Conservation (phyloP, 1,140 invertebrate species). For the Achatina immaculata region DNA sequence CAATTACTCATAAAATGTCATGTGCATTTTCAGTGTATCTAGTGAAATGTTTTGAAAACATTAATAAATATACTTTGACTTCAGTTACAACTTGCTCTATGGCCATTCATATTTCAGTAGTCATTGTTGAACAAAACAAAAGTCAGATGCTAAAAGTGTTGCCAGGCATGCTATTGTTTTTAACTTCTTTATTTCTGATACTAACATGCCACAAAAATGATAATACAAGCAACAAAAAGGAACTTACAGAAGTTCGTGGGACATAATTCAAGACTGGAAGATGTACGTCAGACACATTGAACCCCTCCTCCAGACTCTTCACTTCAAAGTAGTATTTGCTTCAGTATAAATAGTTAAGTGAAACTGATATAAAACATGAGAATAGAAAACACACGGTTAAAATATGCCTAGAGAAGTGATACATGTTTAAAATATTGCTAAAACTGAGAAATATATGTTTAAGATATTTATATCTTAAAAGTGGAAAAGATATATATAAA, state of each 20-base stretch:
- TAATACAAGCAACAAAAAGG: no score
- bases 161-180: no score
- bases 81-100: no score
- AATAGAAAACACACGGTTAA: background rate
- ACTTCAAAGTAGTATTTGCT: conserved; percentile 68
- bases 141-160: no score
- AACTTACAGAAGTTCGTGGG: conserved; percentile 57
- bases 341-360: conserved; percentile 41
- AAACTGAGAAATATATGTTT: background rate
- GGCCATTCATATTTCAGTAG: no score
- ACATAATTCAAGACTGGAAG: conserved; percentile 59
- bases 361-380: background rate
- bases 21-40: no score
- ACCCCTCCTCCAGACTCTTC: conserved; percentile 66
- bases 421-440: background rate
- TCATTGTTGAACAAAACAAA: no score
- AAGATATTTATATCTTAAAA: background rate
- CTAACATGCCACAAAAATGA: no score
- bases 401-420: background rate
- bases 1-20: no score
- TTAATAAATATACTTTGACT: no score
- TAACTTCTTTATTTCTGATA: no score
- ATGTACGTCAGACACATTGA: conserved; percentile 64
- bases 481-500: background rate
- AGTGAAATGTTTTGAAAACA: no score